These are phyloP conservation scores for Diplosoma virens DNA, from an alignment of 23 tunicate genomes.

Conservation along the genomic window DNA sequence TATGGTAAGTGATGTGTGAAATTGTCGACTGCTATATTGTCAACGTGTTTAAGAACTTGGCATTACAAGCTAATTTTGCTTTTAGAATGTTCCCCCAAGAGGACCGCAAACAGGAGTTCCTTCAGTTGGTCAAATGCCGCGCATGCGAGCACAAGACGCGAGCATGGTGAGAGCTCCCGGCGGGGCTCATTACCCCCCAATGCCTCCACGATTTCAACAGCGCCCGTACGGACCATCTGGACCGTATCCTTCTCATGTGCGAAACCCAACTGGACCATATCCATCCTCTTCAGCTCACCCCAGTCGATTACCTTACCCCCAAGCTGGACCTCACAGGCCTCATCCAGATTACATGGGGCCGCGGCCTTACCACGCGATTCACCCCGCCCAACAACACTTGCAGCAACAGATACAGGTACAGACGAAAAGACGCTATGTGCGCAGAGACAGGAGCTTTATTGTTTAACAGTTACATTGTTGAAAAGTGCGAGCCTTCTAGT, in stretches of 20 bases:
- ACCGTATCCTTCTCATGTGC: slow-evolving; percentile 35
- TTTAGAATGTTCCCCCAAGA: slow-evolving; percentile 12
- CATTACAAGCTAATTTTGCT: too few relatives aligned
- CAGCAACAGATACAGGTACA: slow-evolving; percentile 63
- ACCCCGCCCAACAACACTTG: slow-evolving; percentile 60
- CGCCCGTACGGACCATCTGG: slow-evolving; percentile 26
- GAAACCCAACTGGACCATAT: slow-evolving; percentile 32
- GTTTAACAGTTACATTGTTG: too few relatives aligned
- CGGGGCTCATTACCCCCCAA: slow-evolving; percentile 12
- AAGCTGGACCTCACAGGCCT: slow-evolving; percentile 44
- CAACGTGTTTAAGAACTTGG: too few relatives aligned
- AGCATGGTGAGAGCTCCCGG: slow-evolving; percentile 30
- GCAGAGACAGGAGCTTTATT: too few relatives aligned
- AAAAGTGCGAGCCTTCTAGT: too few relatives aligned
- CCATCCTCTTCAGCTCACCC: slow-evolving; percentile 51
- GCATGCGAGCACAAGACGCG: slow-evolving; percentile 49
- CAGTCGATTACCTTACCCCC: slow-evolving; percentile 35
- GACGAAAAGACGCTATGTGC: too few relatives aligned
- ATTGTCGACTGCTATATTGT: too few relatives aligned
- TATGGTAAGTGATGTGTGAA: too few relatives aligned
- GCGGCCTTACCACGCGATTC: slow-evolving; percentile 14
- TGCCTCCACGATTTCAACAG: slow-evolving; percentile 37
- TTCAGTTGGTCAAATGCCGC: slow-evolving; percentile 5
- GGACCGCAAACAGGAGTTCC: neutral
- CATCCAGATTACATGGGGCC: slow-evolving; percentile 52